Base-by-base conservation (phyloP, 1,140 invertebrate species). In the Bombus consobrinus region DNA sequence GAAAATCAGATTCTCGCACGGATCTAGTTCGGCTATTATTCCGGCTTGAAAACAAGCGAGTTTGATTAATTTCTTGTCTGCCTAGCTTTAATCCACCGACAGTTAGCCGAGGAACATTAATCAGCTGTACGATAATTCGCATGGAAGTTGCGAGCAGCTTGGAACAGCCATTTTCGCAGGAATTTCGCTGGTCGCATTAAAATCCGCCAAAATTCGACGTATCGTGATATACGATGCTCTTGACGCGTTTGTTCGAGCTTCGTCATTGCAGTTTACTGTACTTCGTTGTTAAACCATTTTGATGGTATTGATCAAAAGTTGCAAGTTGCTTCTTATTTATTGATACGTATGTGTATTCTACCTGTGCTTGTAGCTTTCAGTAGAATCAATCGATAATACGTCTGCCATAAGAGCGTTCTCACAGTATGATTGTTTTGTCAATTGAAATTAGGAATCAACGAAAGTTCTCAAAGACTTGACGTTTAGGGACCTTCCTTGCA, bases 61-160 rank as follows among this genome's bases (percentile, higher is more conserved):
- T 79, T 34, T 62, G 39, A 84, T 62, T 76, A 77, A 77, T 83
- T 77, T 41, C 43, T 68, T 13, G 25, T 25, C 6, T 12, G 47
- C 34, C 41, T 59, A 18, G 15, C 18, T 77, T 25, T 28, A 47
- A 77, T 83, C 41, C 8, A 32, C 2, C 28, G 13, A 10, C 13
- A n/a, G 59, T 34, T 25, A 12, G 15, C 43, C 22, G 1, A 9
- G 22, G n/a, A 39, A 53, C 66, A 77, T 66, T 34, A 39, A 77
- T 83, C 41, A 39, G 4, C 0, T 10, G 0, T 4, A 72, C 13
- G 71, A 37, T n/a, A 32, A 18, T 43, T n/a, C 13, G 41, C n/a
- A 9, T 6, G 25, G 43, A 41, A 12, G 37, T 13, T 25, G 15
- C 53, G 22, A 37, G 34, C 37, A 6, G 47, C 47, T 62, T n/a